Conservation (phyloP, 2,113 vertebrate species). For the Zosterops hypoxanthus region DNA sequence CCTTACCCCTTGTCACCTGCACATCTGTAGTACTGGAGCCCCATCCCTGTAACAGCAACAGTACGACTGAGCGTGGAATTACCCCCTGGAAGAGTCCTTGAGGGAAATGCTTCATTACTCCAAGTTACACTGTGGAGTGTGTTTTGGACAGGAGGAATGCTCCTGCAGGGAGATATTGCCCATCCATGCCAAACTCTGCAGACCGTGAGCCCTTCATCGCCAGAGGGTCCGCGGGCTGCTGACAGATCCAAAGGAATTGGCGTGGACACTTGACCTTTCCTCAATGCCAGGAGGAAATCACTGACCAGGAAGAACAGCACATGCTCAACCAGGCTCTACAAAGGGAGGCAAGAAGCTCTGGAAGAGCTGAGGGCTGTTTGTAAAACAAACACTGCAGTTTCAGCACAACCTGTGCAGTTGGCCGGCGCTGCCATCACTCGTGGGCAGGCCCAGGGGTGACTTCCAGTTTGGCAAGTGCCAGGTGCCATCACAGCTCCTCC, state of each 20-base stretch:
- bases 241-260: constrained; percentile 19
- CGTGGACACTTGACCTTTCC: constrained; percentile 40
- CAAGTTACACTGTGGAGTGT: not conserved
- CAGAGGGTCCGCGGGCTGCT: constrained; percentile 3
- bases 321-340: not conserved
- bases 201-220: not conserved
- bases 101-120: not conserved
- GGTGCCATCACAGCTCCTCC: constrained; percentile 1
- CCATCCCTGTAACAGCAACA: not conserved
- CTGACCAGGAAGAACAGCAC: constrained; percentile 27
- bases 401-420: constrained; percentile 29
- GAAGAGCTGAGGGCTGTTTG: not conserved
- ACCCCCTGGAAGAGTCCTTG: not conserved
- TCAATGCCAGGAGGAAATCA: constrained; percentile 25
- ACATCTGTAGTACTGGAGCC: not conserved
- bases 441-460: not conserved
- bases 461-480: not conserved
- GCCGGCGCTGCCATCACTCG: not conserved
- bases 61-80: not conserved
- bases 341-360: not conserved
- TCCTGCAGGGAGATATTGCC: constrained; percentile 30
- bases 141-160: constrained; percentile 1
- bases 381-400: not conserved
- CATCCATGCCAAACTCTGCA: constrained; percentile 23
- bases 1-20: not conserved